phyloP scores from a whole-genome alignment of 2,888 invertebrate species.

The Macaria liturata region DNA sequence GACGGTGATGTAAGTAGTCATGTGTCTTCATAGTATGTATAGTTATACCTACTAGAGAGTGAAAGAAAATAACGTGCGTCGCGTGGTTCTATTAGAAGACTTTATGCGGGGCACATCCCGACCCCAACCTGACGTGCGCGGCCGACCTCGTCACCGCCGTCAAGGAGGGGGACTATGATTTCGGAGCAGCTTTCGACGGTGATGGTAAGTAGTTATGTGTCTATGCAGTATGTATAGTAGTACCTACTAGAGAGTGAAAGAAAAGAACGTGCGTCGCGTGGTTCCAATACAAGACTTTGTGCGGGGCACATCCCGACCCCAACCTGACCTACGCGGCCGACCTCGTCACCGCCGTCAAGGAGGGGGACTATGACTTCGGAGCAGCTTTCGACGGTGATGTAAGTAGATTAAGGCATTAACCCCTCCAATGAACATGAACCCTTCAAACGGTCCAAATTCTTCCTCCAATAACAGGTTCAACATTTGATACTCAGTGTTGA shows the following conservation, averaged over 20 bases:
- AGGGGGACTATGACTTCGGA: constrained; percentile 87
- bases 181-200: constrained; percentile 99
- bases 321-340: constrained; percentile 95
- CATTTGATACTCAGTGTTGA: constrained; percentile 95
- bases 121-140: constrained; percentile 97
- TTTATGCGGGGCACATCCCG: constrained; percentile 98
- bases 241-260: too few species aligned
- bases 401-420: constrained; percentile 91
- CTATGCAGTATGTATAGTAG: too few species aligned
- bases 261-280: too few species aligned
- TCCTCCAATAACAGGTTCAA: constrained; percentile 92
- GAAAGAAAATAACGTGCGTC: constrained; percentile 85
- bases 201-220: constrained; percentile 90
- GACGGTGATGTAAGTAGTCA: constrained; percentile 92
- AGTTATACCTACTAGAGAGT: constrained; percentile 78
- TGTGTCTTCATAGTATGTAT: too few species aligned
- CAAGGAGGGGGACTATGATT: constrained; percentile 82
- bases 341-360: constrained; percentile 87
- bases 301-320: constrained; percentile 98
- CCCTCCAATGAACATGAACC: constrained; percentile 96
- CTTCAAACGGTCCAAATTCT: constrained; percentile 96
- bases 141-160: constrained; percentile 89
- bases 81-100: constrained; percentile 93
- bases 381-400: constrained; percentile 99
- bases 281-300: constrained; percentile 96